Evolutionary conservation across 2,888 invertebrate species (phyloP).

Genomic region (Mystacides longicornis): DNA sequence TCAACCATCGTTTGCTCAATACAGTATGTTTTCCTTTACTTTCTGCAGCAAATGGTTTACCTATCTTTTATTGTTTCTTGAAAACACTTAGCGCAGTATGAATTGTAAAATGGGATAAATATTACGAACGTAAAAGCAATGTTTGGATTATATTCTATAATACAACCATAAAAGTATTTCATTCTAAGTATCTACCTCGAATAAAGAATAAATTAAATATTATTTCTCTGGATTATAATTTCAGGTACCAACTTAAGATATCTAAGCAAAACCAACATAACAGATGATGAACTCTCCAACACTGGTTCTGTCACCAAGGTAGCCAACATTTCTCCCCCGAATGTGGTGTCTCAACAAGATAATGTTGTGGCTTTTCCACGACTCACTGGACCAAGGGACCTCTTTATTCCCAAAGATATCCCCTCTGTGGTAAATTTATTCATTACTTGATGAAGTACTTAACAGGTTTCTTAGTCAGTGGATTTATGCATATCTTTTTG

Average conservation of each 20-base stretch:
- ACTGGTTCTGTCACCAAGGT: slow-evolving; percentile 9
- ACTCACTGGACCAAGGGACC: slow-evolving; percentile 39
- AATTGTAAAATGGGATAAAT: too few species aligned
- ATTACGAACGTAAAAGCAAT: too few species aligned
- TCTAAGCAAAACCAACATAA: slow-evolving; percentile 11
- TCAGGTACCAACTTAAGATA: slow-evolving; percentile 18
- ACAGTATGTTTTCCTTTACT: too few species aligned
- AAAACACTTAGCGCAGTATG: too few species aligned
- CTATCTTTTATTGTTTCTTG: too few species aligned
- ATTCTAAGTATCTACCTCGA: too few species aligned
- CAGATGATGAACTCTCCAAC: slow-evolving; percentile 7
- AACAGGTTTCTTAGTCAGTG: slow-evolving; percentile 8
- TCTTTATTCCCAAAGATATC: slow-evolving; percentile 28
- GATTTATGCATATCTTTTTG: not conserved
- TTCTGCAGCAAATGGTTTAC: too few species aligned
- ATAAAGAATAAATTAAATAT: too few species aligned
- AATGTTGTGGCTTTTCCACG: slow-evolving; percentile 32
- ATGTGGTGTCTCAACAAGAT: not conserved
- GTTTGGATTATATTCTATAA: too few species aligned
- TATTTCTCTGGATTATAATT: not conserved
- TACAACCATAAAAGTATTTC: too few species aligned
- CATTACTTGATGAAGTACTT: slow-evolving; percentile 29
- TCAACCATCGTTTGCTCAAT: too few species aligned
- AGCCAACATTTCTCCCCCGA: too few species aligned
- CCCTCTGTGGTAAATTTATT: slow-evolving; percentile 29